Evolutionary conservation across 2,797 vertebrate genomes (phyloP).

Genomic region (Falco biarmicus): DNA sequence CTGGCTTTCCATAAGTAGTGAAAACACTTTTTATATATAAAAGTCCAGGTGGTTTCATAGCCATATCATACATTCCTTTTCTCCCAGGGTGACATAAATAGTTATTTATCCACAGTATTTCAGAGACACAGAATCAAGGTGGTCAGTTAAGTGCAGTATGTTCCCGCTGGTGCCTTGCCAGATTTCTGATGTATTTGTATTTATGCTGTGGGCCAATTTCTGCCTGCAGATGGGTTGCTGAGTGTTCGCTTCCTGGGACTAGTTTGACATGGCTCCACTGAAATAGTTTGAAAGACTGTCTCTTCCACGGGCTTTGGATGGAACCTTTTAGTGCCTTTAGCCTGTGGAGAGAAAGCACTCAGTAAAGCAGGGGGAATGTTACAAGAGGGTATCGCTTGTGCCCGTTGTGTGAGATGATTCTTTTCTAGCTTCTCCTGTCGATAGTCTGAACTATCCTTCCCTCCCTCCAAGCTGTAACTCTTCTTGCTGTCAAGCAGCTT

Average conservation of each 20-base stretch:
- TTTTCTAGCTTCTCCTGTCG: background rate
- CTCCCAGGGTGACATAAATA: slow-evolving; percentile 55
- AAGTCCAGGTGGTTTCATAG: slow-evolving; percentile 62
- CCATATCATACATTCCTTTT: slow-evolving; percentile 68
- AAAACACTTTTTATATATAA: slow-evolving; percentile 63
- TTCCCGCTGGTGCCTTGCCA: background rate
- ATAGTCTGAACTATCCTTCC: background rate
- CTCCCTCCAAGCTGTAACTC: background rate
- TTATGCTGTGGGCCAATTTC: background rate
- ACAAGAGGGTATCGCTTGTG: background rate
- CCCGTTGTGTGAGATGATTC: background rate
- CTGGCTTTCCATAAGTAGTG: slow-evolving; percentile 62
- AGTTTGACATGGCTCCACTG: background rate
- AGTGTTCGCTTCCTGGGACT: background rate
- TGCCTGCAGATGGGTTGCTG: background rate
- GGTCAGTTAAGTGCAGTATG: slow-evolving; percentile 32
- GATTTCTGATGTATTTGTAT: background rate
- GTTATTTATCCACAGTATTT: slow-evolving; percentile 57
- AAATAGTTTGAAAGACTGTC: background rate
- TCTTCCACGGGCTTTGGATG: background rate
- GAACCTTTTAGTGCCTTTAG: background rate
- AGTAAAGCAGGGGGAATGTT: background rate
- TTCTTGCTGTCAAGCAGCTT: background rate
- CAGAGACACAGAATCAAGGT: slow-evolving; percentile 28
- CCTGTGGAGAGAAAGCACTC: background rate